A percentile compares a stretch with the other conserved stretches of the same genome.
Conservation (phyloP, 2,113 vertebrate species). For the Blennius ocellaris region DNA sequence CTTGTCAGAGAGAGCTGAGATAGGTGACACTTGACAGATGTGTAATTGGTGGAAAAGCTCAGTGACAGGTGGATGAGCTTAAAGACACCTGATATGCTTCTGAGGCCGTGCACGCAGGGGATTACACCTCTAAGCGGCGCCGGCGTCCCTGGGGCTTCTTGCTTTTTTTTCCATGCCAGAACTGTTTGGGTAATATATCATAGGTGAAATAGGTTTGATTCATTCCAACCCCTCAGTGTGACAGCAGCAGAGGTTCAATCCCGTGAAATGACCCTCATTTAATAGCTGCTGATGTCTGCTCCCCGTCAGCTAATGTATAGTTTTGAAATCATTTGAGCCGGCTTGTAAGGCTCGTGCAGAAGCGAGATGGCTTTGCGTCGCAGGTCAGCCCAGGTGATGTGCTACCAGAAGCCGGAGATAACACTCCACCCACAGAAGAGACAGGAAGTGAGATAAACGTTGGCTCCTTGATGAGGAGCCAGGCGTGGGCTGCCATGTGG, state of each 20-base stretch:
- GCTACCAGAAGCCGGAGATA: slow-evolving; percentile 59
- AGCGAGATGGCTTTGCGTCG: slow-evolving; percentile 60
- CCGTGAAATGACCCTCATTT: slow-evolving; percentile 43
- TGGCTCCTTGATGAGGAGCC: slow-evolving; percentile 62
- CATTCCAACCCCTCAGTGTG: slow-evolving; percentile 29
- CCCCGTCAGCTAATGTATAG: slow-evolving; percentile 27
- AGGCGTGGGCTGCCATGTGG: slow-evolving; percentile 62
- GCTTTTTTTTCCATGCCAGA: slow-evolving; percentile 20
- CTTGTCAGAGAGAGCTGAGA: slow-evolving; percentile 78
- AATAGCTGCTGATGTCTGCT: slow-evolving; percentile 40
- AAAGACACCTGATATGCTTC: slow-evolving; percentile 81
- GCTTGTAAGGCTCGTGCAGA: slow-evolving; percentile 39
- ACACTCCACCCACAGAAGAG: slow-evolving; percentile 68
- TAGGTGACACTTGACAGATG: slow-evolving; percentile 86
- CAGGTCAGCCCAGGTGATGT: slow-evolving; percentile 71
- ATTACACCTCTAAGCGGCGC: slow-evolving; percentile 75
- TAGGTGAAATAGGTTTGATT: slow-evolving; percentile 55
- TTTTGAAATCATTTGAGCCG: slow-evolving; percentile 34
- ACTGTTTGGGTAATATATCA: slow-evolving; percentile 45
- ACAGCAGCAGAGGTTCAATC: slow-evolving; percentile 47
- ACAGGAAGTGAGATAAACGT: slow-evolving; percentile 76
- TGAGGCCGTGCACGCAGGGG: slow-evolving; percentile 65
- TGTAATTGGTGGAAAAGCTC: slow-evolving; percentile 84
- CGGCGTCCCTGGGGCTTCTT: slow-evolving; percentile 30
- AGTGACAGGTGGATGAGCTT: slow-evolving; percentile 82